Conservation (phyloP, 2,888 invertebrate species). For the Nemurella pictetii region DNA sequence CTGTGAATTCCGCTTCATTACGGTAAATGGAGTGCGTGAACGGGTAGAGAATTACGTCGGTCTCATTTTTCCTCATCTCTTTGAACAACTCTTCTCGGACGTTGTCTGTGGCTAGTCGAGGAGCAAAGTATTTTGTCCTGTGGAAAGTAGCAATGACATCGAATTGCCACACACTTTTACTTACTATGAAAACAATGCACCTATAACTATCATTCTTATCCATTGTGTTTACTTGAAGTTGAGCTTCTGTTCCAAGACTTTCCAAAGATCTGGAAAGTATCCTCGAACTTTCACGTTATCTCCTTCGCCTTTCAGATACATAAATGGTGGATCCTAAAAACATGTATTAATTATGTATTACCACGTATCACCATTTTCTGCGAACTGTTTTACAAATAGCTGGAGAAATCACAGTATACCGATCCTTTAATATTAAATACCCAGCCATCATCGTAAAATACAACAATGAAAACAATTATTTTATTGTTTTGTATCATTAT, state of each 20-base stretch:
- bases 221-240: constrained; percentile 1
- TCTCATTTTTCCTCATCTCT: background rate
- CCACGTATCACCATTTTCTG: too few species aligned
- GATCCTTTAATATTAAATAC: too few species aligned
- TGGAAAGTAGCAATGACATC: background rate
- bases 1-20: background rate
- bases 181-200: background rate
- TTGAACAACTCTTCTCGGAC: background rate
- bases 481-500: too few species aligned
- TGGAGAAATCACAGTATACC: too few species aligned
- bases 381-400: too few species aligned
- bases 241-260: background rate
- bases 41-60: background rate
- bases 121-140: background rate
- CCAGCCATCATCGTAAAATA: too few species aligned
- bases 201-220: background rate
- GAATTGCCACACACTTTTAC: background rate
- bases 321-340: constrained; percentile 9
- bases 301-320: background rate
- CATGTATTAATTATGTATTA: background rate
- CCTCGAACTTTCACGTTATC: background rate
- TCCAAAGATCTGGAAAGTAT: constrained; percentile 14
- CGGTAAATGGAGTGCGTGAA: background rate
- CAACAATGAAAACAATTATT: too few species aligned
- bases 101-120: background rate